A percentile compares a stretch with the other conserved stretches of the same genome.
phyloP scores from a whole-genome alignment of 2,113 vertebrate species.

The Chionodraco myersi region DNA sequence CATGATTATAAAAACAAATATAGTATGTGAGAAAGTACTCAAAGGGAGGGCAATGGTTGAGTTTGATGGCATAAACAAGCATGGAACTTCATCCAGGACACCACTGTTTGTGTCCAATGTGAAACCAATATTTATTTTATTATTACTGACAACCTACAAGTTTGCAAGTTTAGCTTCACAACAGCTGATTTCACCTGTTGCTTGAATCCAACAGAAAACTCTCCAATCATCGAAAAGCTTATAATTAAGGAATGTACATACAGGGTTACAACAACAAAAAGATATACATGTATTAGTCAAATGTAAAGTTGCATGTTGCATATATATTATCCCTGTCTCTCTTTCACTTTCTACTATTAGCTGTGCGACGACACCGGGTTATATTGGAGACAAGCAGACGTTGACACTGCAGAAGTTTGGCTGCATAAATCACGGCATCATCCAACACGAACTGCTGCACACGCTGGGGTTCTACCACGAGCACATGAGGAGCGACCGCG shows the following conservation, averaged over 20 bases:
- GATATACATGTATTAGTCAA: not conserved
- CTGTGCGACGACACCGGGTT: constrained; percentile 65
- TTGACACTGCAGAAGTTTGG: constrained; percentile 64
- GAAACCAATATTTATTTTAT: too few relatives aligned
- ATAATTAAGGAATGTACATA: constrained; percentile 4
- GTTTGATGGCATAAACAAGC: too few relatives aligned
- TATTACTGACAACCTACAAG: not conserved
- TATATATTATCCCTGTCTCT: not conserved
- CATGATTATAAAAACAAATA: too few relatives aligned
- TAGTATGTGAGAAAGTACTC: too few relatives aligned
- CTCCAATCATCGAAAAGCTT: not conserved
- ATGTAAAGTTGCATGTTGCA: not conserved
- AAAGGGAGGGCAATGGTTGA: too few relatives aligned
- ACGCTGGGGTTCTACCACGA: constrained; percentile 80
- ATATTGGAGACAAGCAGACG: constrained; percentile 56
- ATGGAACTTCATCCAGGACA: too few relatives aligned
- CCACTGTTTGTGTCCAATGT: too few relatives aligned
- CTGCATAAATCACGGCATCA: constrained; percentile 59
- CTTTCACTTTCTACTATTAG: constrained; percentile 24
- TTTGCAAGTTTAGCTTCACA: not conserved
- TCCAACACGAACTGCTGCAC: constrained; percentile 77
- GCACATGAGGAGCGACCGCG: constrained; percentile 75
- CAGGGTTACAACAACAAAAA: not conserved
- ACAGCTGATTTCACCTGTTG: not conserved
- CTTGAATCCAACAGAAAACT: not conserved